Evolutionary conservation across 2,113 vertebrate genomes (phyloP).

Genomic region (human (Homo sapiens)): DNA sequence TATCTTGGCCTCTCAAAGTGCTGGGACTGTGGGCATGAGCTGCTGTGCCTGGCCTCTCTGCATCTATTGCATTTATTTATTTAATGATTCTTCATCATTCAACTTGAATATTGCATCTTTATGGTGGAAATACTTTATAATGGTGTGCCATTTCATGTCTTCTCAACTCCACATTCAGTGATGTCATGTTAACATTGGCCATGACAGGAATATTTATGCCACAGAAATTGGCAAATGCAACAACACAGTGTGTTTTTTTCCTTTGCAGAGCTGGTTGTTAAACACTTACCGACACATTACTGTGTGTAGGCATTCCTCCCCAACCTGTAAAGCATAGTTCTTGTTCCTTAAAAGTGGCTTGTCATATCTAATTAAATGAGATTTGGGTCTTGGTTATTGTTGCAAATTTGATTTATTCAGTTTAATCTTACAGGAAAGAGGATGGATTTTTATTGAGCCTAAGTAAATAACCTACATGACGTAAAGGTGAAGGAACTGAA

Average conservation of each 20-base stretch:
- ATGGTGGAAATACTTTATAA: neutral
- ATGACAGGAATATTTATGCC: neutral
- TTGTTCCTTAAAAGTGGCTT: neutral
- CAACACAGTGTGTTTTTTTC: neutral
- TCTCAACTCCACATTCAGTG: neutral
- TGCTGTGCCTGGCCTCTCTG: too few species aligned
- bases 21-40: too few species aligned
- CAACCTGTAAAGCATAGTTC: neutral
- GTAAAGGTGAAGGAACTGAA: neutral
- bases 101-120: neutral
- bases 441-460: neutral
- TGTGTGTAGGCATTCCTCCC: neutral
- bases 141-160: neutral
- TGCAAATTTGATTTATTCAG: slow-evolving; percentile 7
- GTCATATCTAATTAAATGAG: neutral
- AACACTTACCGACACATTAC: neutral
- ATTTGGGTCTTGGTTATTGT: neutral
- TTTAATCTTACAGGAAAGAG: neutral
- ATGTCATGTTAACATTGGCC: neutral
- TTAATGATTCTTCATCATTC: too few species aligned
- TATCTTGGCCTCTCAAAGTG: too few species aligned
- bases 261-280: neutral
- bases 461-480: neutral
- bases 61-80: too few species aligned
- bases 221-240: neutral